Evolutionary conservation across 2,888 invertebrate genomes (phyloP), one percentile per base, ranked within the genome.

Genomic region (Tubulanus polymorphus): DNA sequence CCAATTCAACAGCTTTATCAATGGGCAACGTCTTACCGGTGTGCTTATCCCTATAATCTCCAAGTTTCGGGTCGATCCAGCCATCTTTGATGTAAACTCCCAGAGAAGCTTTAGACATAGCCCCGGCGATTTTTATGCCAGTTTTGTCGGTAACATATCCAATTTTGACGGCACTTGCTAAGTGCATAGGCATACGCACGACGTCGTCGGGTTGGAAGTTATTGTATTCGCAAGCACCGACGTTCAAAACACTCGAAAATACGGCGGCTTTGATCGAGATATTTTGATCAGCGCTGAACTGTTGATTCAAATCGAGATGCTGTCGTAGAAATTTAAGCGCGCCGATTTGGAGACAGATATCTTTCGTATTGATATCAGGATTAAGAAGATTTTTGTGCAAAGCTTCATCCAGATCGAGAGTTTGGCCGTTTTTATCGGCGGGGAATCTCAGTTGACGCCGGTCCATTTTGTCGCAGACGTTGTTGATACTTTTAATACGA

Each of bases 1-100:
- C 90, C 54, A 82, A 82, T 53, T 86, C 82, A 3, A 91, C 79
- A 3, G 91, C 91, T 73, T 91, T 86, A 70, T 85, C 84, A 2
- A 91, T 81, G 0, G 88, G 58, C 2, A 92, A 82, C 32, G 72
- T 70, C 53, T 76, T 70, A 48, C 74, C 70, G 5, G 74, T 73
- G 45, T 69, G 68, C 8, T 77, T 74, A 53, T 79, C 76, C 32
- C 70, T 75, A 56, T 80, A 75, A 45, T 76, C 67, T 37, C 83
- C 83, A 37, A 79, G 77, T 48, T 71, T 68, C 1, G 79, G 71
- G 67, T 83, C 75, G 60, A 81, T 63, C 25, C 68, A 62, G n/a
- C 69, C 69, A 23, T 73, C 63, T n/a, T 72, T 69, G 2, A 80
- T 69, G n/a, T 75, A 73, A 20, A 71, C 66, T 12, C 71, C 70